Percentiles rank a stretch among this genome's conserved stretches.
phyloP scores from a whole-genome alignment of 2,113 vertebrate genomes.

The Urocolius indicus region DNA sequence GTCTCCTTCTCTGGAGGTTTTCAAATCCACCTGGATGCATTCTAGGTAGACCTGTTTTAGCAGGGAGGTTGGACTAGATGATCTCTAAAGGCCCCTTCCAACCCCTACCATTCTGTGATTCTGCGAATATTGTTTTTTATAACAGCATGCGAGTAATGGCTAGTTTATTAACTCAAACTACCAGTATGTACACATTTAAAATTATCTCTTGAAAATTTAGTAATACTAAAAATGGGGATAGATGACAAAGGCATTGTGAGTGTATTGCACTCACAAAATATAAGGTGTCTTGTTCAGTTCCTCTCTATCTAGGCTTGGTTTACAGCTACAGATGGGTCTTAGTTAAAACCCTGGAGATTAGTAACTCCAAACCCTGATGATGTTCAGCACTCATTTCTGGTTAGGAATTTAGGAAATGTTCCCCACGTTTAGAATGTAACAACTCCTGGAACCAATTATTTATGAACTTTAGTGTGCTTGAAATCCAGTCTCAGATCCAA shows the following conservation, averaged over 20 bases:
- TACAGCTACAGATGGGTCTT: background rate
- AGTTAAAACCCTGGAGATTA: background rate
- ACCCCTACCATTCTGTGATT: no score
- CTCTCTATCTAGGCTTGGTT: background rate
- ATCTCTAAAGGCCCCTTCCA: no score
- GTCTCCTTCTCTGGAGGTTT: no score
- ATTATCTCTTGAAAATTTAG: background rate
- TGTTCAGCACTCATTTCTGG: constrained; percentile 34
- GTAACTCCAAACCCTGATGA: constrained; percentile 5
- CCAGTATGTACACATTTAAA: background rate
- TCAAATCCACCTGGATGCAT: no score
- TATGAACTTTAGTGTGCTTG: background rate
- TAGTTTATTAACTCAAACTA: background rate
- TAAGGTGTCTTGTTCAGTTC: background rate
- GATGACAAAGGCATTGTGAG: background rate
- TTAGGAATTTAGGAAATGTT: constrained; percentile 26
- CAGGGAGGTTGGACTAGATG: no score
- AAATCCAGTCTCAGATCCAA: constrained; percentile 1
- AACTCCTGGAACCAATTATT: constrained; percentile 26
- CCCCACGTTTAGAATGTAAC: background rate
- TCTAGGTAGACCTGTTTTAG: no score
- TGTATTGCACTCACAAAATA: background rate
- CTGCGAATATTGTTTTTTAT: background rate
- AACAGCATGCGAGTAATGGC: background rate
- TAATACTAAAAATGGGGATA: background rate